Evolutionary conservation across 2,797 vertebrate genomes (phyloP).

Genomic region (Sebastes dallii): DNA sequence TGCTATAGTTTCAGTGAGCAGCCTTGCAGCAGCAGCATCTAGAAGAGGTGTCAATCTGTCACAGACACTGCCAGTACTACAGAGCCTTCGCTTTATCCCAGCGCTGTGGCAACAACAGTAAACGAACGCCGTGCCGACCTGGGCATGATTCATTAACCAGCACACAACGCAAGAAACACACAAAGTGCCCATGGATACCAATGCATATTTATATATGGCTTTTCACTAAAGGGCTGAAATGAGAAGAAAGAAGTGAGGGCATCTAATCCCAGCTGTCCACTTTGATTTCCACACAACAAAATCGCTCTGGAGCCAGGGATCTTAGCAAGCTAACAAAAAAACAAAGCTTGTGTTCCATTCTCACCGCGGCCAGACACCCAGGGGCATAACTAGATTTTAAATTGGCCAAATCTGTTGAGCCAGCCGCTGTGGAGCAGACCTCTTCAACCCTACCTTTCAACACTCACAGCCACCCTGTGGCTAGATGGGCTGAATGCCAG

Average conservation of each 20-base stretch:
- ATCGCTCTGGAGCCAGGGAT: neutral
- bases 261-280: conserved; percentile 30
- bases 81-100: conserved; percentile 52
- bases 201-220: conserved; percentile 32
- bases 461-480: conserved; percentile 53
- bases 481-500: conserved; percentile 56
- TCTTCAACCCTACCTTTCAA: conserved; percentile 56
- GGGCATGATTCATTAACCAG: conserved; percentile 65
- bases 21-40: conserved; percentile 58
- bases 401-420: conserved; percentile 55
- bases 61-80: conserved; percentile 34
- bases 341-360: conserved; percentile 15
- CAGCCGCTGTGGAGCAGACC: conserved; percentile 37
- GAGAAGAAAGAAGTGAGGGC: neutral
- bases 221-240: conserved; percentile 23
- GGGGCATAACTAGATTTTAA: conserved; percentile 41
- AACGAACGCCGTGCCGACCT: conserved; percentile 63
- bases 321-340: conserved; percentile 18
- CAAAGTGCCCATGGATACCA: conserved; percentile 45
- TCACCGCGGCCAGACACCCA: conserved; percentile 11
- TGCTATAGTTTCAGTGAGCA: conserved; percentile 71
- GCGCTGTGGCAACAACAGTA: conserved; percentile 76
- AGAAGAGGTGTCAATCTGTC: conserved; percentile 59
- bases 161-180: conserved; percentile 23
- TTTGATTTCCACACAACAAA: conserved; percentile 34